Percentiles rank a stretch among this genome's conserved stretches.
These are phyloP conservation scores for Mimachlamys varia DNA, from an alignment of 2,888 invertebrate genomes.

Conservation along the genomic window DNA sequence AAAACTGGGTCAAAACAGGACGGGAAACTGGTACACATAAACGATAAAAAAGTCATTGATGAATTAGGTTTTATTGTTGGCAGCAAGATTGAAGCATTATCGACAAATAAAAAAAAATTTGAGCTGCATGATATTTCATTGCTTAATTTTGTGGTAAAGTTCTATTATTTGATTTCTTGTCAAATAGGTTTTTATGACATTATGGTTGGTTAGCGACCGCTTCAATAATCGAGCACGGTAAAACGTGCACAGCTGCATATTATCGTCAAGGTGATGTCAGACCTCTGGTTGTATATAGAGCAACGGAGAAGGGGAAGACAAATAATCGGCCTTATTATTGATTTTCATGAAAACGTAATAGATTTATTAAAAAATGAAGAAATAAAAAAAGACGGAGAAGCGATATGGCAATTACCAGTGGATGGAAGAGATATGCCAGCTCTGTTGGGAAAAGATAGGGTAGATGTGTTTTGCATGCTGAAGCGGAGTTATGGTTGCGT, in stretches of 20 bases:
- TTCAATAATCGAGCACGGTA: background rate
- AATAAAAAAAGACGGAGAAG: conserved; percentile 14
- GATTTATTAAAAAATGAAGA: background rate
- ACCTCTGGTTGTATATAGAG: background rate
- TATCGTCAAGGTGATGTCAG: background rate
- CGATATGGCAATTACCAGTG: background rate
- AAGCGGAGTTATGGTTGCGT: background rate
- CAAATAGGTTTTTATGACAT: background rate
- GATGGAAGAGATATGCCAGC: background rate
- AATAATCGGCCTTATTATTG: background rate
- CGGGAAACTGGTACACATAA: background rate
- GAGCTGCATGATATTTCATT: background rate
- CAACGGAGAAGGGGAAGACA: background rate
- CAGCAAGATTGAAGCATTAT: conserved; percentile 12
- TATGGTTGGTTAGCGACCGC: background rate
- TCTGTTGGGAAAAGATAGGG: conserved; percentile 3
- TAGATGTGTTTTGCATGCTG: conserved; percentile 4
- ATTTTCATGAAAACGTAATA: background rate
- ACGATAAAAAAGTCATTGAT: background rate
- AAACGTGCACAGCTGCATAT: background rate
- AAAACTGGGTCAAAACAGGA: conserved; percentile 9
- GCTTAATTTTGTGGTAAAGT: background rate
- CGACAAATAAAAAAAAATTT: background rate
- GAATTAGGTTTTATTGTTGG: conserved; percentile 23
- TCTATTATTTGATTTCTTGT: background rate